Evolutionary conservation across 2,888 invertebrate species (phyloP).

Genomic region (Stomorhina lunata): DNA sequence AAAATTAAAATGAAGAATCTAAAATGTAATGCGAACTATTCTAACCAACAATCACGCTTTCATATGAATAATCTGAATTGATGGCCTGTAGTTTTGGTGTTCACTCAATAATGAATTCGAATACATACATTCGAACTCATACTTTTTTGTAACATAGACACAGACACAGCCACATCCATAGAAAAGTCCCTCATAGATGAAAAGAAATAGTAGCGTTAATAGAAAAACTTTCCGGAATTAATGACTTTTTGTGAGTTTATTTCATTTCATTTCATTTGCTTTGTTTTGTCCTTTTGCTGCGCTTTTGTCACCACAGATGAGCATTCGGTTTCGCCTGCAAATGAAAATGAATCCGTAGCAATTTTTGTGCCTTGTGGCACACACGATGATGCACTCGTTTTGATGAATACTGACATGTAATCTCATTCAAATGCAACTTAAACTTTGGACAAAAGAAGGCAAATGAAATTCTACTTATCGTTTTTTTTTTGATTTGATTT

Average conservation of each 20-base stretch:
- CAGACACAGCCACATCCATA: neutral
- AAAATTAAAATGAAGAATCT: neutral
- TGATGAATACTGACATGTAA: constrained; percentile 61
- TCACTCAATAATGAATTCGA: constrained; percentile 24
- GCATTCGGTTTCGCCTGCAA: constrained; percentile 44
- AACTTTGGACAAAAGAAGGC: constrained; percentile 55
- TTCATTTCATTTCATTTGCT: neutral
- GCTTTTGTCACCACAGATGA: constrained; percentile 35
- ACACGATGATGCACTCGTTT: neutral
- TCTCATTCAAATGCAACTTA: constrained; percentile 74
- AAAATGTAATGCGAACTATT: constrained; percentile 4
- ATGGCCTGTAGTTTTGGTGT: constrained; percentile 19
- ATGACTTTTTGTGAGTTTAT: constrained; percentile 18
- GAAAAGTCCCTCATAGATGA: neutral
- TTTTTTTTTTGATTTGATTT: constrained; percentile 8
- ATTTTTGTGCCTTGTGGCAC: constrained; percentile 16
- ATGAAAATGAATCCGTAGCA: constrained; percentile 21
- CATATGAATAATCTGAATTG: constrained; percentile 14
- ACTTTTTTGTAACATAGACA: neutral
- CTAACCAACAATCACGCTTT: constrained; percentile 7
- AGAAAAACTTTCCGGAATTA: constrained; percentile 58
- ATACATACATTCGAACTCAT: neutral
- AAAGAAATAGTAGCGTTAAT: constrained; percentile 34
- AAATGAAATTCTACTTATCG: neutral
- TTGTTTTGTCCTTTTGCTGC: neutral